Base-by-base conservation (phyloP, 2,888 invertebrate genomes). In the Tigriopus californicus region DNA sequence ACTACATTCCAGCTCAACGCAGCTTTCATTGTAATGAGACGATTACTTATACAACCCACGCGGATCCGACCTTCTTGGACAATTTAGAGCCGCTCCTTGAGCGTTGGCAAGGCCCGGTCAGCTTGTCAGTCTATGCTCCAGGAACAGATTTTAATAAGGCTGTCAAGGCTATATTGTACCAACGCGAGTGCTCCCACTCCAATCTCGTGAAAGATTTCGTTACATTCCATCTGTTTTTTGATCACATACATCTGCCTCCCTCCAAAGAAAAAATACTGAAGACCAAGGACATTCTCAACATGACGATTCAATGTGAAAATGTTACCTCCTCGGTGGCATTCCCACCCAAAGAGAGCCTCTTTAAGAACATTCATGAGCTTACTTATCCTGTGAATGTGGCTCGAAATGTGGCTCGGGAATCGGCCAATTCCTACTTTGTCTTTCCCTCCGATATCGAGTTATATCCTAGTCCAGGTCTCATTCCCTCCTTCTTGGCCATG, bases 21-120 rank as follows among this genome's bases (percentile, higher is more conserved):
- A 60, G 61, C 44, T 62, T 83, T 55, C 76, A 75, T 68, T 90
- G 89, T 72, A 83, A 85, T 72, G 86, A 88, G 72, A 81, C 81
- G 65, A 79, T 91, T 64, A 91, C 91, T 1, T 89, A 90, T 69
- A 88, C 90, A 41, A 91, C 91, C n/a, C 91, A 91, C 71, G 88
- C 86, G 4, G 90, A 90, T 67, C 87, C 81, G 73, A 86, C 88
- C 65, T 91, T 89, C 74, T 78, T 91, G 68, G 86, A 90, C 72
- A 91, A 92, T 72, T 76, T 90, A 66, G 79, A 81, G 70, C 86
- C 88, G 61, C 75, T 92, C 66, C 74, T 89, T 68, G 82, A 85
- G 69, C 78, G 83, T 73, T 91, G 90, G 90, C 79, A 80, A 69
- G 88, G 87, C 1, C 90, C 90, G 1, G 76, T 91, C 63, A 88